These are phyloP conservation scores for Cyclophora albipunctata DNA, from an alignment of 2,888 invertebrate genomes.

Conservation along the genomic window DNA sequence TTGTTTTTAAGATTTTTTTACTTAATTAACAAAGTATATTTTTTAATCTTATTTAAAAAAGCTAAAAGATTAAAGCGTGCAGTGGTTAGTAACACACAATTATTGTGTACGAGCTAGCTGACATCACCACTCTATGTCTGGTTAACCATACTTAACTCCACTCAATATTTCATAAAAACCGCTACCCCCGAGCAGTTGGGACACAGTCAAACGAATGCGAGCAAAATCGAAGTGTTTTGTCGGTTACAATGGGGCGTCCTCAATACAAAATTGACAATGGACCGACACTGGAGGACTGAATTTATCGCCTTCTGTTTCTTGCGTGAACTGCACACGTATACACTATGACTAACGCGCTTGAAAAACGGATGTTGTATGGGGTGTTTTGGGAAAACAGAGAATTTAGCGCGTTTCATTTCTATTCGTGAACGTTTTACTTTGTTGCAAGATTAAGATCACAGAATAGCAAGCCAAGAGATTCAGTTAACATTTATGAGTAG, in stretches of 20 bases:
- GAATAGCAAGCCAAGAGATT: background rate
- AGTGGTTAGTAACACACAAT: too few species aligned
- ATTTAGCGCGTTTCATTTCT: too few species aligned
- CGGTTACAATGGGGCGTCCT: conserved; percentile 62
- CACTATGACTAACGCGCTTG: conserved; percentile 55
- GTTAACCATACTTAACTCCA: too few species aligned
- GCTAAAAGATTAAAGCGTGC: too few species aligned
- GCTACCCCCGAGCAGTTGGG: background rate
- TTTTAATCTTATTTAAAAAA: too few species aligned
- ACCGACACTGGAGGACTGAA: conserved; percentile 49
- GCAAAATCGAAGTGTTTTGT: conserved; percentile 60
- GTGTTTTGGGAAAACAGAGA: conserved; percentile 1
- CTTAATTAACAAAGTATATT: too few species aligned
- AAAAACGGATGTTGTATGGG: conserved; percentile 29
- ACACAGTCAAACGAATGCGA: conserved; percentile 51
- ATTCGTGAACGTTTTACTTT: too few species aligned
- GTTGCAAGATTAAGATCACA: too few species aligned
- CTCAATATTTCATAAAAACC: too few species aligned
- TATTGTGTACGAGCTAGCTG: too few species aligned
- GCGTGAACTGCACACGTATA: conserved; percentile 30
- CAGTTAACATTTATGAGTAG: background rate
- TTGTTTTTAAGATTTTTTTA: too few species aligned
- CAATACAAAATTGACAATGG: conserved; percentile 71
- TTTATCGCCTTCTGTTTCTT: conserved; percentile 70
- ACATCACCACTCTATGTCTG: too few species aligned